Percentiles rank a stretch among this genome's conserved stretches.
phyloP scores from a whole-genome alignment of 2,113 vertebrate genomes.

The Otolemur garnettii region DNA sequence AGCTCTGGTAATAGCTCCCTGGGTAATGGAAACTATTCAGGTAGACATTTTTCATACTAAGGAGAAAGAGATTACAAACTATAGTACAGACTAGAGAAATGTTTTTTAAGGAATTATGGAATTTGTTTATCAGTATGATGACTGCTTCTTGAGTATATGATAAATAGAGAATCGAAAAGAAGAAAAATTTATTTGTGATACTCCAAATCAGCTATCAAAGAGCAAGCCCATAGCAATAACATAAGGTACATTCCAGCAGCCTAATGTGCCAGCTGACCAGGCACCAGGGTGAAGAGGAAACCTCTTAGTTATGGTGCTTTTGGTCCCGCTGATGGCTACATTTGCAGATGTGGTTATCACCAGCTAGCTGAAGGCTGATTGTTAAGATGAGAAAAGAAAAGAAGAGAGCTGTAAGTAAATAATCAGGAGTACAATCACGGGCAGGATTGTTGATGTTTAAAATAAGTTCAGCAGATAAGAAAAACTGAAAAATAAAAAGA shows the following conservation, averaged over 20 bases:
- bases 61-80: slow-evolving; percentile 9
- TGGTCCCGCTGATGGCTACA: not conserved
- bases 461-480: not conserved
- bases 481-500: not conserved
- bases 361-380: not conserved
- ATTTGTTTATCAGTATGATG: not conserved
- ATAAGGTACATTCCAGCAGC: not conserved
- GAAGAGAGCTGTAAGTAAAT: not conserved
- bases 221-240: not conserved
- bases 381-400: not conserved
- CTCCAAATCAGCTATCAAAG: not conserved
- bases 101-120: not conserved
- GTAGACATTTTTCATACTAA: not conserved
- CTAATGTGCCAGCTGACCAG: not conserved
- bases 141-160: not conserved
- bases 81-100: not conserved
- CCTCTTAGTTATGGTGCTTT: not conserved
- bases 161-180: slow-evolving; percentile 38
- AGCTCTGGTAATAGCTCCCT: not conserved
- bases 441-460: not conserved
- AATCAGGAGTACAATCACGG: not conserved
- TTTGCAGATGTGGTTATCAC: not conserved
- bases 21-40: not conserved
- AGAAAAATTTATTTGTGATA: not conserved
- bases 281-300: not conserved